Evolutionary conservation across 1,140 invertebrate genomes (phyloP), one percentile per base, ranked within the genome.

Genomic region (Drosophila bifasciata): DNA sequence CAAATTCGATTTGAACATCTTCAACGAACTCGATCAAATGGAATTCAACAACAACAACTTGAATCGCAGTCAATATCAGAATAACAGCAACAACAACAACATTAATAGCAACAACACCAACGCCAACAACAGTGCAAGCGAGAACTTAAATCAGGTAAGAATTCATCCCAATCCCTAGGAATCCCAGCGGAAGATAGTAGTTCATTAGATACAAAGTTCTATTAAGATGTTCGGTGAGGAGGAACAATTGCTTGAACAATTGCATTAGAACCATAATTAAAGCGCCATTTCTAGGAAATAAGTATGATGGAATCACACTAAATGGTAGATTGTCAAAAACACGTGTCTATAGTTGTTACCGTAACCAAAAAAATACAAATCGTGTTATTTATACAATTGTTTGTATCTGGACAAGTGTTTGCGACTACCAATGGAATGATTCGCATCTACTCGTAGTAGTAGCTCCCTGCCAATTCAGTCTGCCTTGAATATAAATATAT

Each of bases 21-120:
- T 89, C 41, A 88, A 84, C 83, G 76, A 88, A 63, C 64, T 89
- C 40, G 80, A 90, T 63, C 89, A 89, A 90, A 90, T 90, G 89
- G 89, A 90, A 89, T 90, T 74, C 73, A 79, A 80, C 45, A 81
- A 79, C n/a, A 89, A 56, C 32, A 36, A 28, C 69, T 66, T 80
- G 25, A 88, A 67, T 73, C 76, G 81, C 57, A 76, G 70, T 53
- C 81, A 86, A 66, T 74, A 90, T 71, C 81, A 83, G 48, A 83
- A 72, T 56, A 71, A 67, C 50, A 74, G 63, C 36, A 72, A 79
- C 67, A 74, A 62, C 52, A 80, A 67, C 60, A 77, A 62, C 39
- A 57, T 73, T 28, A 62, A 76, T 36, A 52, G 66, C 40, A 89
- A 59, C 41, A 62, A 76, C 28, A 52, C 62, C 40, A 89, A 59